Base-by-base conservation (phyloP, 2,797 vertebrate species). In the Mormyrus hasselquistii region DNA sequence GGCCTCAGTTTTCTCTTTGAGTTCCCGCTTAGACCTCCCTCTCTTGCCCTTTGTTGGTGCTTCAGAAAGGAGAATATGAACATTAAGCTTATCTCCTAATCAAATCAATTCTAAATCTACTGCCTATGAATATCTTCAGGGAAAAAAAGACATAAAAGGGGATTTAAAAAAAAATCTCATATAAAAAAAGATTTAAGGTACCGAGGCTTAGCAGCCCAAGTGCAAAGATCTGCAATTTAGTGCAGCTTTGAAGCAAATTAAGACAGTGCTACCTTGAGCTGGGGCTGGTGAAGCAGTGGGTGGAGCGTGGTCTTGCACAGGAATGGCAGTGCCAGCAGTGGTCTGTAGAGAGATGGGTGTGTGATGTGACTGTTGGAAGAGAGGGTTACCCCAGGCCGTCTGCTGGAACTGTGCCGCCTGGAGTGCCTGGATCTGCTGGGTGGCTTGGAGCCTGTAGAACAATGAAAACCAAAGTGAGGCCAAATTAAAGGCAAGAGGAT, bases 381-480 rank as follows among this genome's bases (percentile, higher is more conserved):
- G 4, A 34, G 62, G 10, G 62, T 69, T 69, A 29, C 25, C 25
- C 62, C 62, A 69, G 90, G 90, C 91, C 90, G 91, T 90, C 83
- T 91, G 90, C 88, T 92, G 92, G 38, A 95, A 95, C 85, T 96
- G 88, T 38, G 86, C 94, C 0, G 94, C 93, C 90, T 96, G 95
- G 8, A 96, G 94, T 79, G 95, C 94, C 55, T 96, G 95, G 50
- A 96, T 94, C 92, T 96, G 96, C 91, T 96, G 96, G 25, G 95
- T 93, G 19, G 96, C 95, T 90, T 94, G 95, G 91, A 95, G 95
- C 96, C 96, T 97, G 91, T 57, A 92, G 92, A 92, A 44, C 29
- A 14, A 14, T 34, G 25, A 10, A 69, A 69, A 69, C 9, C 62
- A 69, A 69, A 29, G 62, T 69, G 25, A 59, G 62, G 25, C 2